Evolutionary conservation across 2,888 invertebrate species (phyloP).

Genomic region (Thumatha senex): DNA sequence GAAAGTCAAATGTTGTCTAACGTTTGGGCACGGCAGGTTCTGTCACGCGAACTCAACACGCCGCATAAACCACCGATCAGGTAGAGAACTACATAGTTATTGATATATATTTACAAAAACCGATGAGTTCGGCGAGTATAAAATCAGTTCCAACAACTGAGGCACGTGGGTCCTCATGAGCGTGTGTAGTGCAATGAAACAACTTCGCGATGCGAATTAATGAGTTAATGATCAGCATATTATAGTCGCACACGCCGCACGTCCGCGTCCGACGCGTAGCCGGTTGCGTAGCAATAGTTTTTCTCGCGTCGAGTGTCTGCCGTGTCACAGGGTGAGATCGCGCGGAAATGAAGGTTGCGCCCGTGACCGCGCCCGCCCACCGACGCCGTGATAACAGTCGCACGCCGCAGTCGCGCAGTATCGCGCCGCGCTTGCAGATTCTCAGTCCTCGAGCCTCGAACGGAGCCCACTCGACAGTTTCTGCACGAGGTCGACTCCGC

Average conservation of each 20-base stretch:
- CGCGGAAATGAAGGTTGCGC: slow-evolving; percentile 77
- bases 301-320: slow-evolving; percentile 34
- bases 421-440: slow-evolving; percentile 70
- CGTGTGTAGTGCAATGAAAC: slow-evolving; percentile 26
- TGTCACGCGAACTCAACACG: slow-evolving; percentile 67
- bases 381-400: slow-evolving; percentile 55
- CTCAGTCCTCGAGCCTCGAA: slow-evolving; percentile 62
- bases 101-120: slow-evolving; percentile 25
- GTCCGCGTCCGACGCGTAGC: slow-evolving; percentile 43
- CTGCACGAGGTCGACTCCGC: slow-evolving; percentile 28
- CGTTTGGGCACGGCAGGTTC: slow-evolving; percentile 68
- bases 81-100: slow-evolving; percentile 30
- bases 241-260: slow-evolving; percentile 41
- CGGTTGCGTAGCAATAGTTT: slow-evolving; percentile 51
- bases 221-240: slow-evolving; percentile 30
- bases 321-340: slow-evolving; percentile 74
- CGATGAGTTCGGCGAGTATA: slow-evolving; percentile 25
- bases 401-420: slow-evolving; percentile 63
- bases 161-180: slow-evolving; percentile 25
- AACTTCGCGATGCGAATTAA: slow-evolving; percentile 27
- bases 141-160: slow-evolving; percentile 23
- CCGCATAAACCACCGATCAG: slow-evolving; percentile 31
- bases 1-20: slow-evolving; percentile 69
- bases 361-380: slow-evolving; percentile 76
- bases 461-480: slow-evolving; percentile 39